Evolutionary conservation across 2,113 vertebrate genomes (phyloP).

Genomic region (Lutjanus erythropterus): DNA sequence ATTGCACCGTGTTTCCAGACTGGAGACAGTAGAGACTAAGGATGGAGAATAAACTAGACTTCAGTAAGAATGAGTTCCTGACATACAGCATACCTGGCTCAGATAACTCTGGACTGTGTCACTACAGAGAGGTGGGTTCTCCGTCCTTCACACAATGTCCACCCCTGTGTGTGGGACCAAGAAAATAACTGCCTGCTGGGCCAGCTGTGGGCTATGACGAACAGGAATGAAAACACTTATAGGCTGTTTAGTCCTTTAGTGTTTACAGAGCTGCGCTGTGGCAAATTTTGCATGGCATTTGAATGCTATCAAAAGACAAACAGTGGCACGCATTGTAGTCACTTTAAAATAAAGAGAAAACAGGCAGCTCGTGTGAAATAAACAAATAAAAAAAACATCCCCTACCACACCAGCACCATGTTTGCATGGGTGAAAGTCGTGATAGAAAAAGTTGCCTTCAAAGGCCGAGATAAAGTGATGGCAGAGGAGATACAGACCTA

Average conservation of each 20-base stretch:
- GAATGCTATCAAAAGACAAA: constrained; percentile 14
- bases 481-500: constrained; percentile 44
- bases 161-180: background rate
- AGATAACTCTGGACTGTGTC: constrained; percentile 28
- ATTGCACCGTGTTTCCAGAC: background rate
- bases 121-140: background rate
- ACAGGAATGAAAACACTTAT: background rate
- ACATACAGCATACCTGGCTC: constrained; percentile 17
- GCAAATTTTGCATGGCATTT: background rate
- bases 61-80: background rate
- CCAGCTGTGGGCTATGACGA: background rate
- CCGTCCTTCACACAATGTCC: constrained; percentile 4
- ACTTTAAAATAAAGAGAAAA: background rate
- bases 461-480: constrained; percentile 69
- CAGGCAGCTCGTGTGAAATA: constrained; percentile 16
- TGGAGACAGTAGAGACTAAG: background rate
- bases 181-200: background rate
- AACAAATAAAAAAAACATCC: constrained; percentile 16
- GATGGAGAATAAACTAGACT: background rate
- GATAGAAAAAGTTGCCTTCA: constrained; percentile 68
- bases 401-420: constrained; percentile 32
- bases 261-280: background rate
- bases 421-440: constrained; percentile 63
- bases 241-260: background rate
- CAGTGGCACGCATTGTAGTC: background rate